Conservation (phyloP, 2,113 vertebrate genomes). For the Pelodiscus sinensis region DNA sequence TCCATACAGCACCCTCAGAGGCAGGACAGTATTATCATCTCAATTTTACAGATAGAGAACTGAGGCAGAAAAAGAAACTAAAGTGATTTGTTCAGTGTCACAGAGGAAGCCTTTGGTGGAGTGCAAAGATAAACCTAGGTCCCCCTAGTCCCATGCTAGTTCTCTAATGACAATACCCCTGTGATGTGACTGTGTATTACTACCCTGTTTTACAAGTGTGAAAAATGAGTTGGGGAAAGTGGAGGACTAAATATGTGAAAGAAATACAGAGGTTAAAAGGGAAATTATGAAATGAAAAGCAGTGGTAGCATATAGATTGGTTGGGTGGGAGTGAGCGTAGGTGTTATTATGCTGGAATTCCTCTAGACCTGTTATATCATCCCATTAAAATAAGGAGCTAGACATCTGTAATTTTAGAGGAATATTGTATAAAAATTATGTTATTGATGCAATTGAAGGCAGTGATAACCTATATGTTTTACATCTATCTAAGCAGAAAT, state of each 20-base stretch:
- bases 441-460: conserved; percentile 30
- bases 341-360: conserved; percentile 61
- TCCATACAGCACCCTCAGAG: neutral
- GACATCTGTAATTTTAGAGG: conserved; percentile 64
- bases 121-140: neutral
- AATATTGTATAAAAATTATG: conserved; percentile 59
- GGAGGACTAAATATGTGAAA: neutral
- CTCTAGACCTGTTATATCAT: conserved; percentile 65
- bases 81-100: neutral
- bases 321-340: conserved; percentile 71
- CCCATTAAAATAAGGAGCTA: conserved; percentile 59
- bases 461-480: conserved; percentile 6
- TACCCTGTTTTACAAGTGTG: neutral
- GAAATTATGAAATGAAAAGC: conserved; percentile 60
- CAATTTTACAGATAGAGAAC: neutral
- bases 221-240: neutral
- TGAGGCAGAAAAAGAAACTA: neutral
- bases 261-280: conserved; percentile 2
- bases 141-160: neutral
- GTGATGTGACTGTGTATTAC: neutral
- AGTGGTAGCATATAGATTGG: conserved; percentile 56
- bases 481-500: neutral
- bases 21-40: neutral
- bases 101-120: neutral
- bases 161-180: neutral